phyloP scores from a whole-genome alignment of 2,888 invertebrate genomes.

The Drosophila rubida region DNA sequence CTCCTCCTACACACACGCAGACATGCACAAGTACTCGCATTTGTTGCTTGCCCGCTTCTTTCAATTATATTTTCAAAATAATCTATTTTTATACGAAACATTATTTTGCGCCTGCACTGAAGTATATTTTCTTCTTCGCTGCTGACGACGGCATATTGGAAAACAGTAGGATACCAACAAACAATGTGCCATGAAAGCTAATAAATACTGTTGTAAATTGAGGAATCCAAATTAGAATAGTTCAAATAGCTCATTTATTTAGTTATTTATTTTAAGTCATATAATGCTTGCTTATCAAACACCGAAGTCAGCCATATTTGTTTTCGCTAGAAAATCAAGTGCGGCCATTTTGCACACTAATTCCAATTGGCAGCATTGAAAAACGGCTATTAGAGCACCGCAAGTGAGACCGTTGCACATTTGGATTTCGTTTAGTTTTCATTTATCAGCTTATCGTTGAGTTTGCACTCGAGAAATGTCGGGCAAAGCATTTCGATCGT shows the following conservation, averaged over 20 bases:
- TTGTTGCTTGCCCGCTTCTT: constrained; percentile 40
- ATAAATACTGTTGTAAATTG: background rate
- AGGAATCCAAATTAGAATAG: background rate
- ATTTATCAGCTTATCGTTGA: constrained; percentile 37
- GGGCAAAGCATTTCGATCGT: constrained; percentile 18
- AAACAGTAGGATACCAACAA: constrained; percentile 1
- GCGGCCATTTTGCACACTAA: background rate
- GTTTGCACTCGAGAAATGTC: constrained; percentile 16
- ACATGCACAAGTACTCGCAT: constrained; percentile 36
- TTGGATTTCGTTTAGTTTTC: background rate
- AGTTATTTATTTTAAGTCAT: background rate
- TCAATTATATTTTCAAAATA: constrained; percentile 64
- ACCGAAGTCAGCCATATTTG: background rate
- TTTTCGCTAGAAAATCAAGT: background rate
- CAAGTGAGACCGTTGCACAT: background rate
- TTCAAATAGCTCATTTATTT: background rate
- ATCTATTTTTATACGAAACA: constrained; percentile 61
- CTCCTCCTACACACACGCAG: constrained; percentile 24
- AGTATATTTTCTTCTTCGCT: constrained; percentile 25
- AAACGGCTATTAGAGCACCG: background rate
- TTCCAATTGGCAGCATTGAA: background rate
- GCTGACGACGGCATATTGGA: constrained; percentile 12
- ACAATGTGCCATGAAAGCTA: background rate
- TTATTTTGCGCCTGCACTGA: constrained; percentile 57
- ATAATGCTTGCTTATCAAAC: background rate